A percentile compares a stretch with the other conserved stretches of the same genome.
Conservation (phyloP, 2,888 invertebrate species). For the Cerastoderma edule region DNA sequence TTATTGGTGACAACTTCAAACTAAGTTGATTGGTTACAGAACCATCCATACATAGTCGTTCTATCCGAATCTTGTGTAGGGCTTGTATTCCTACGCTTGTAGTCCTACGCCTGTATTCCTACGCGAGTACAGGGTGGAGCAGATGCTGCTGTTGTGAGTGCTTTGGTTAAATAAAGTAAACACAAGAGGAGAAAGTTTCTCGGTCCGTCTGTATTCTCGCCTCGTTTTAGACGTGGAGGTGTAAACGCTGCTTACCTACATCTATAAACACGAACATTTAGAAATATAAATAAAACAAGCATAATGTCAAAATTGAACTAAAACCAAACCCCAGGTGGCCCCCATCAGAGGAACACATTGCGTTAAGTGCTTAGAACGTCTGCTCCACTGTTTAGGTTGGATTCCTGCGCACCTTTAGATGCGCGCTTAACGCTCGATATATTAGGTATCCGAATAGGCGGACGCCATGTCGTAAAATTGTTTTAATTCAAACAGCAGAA, state of each 20-base stretch:
- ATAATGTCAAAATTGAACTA: conserved; percentile 42
- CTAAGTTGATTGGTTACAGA: too few species aligned
- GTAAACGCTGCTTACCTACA: conserved; percentile 5
- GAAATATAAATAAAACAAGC: conserved; percentile 54
- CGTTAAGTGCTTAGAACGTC: conserved; percentile 12
- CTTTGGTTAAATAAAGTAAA: conserved; percentile 25
- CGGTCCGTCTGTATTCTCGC: conserved; percentile 2
- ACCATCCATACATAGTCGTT: too few species aligned
- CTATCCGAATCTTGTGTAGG: too few species aligned
- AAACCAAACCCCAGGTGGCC: conserved; percentile 46
- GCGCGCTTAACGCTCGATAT: too few species aligned
- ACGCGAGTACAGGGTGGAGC: conserved; percentile 18
- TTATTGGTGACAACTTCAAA: too few species aligned
- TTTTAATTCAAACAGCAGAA: too few species aligned
- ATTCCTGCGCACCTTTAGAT: too few species aligned
- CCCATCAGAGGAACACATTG: conserved; percentile 26
- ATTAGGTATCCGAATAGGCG: too few species aligned
- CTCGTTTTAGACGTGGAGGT: conserved; percentile 18
- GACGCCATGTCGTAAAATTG: too few species aligned
- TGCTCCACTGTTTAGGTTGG: background rate
- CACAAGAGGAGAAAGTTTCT: conserved; percentile 10
- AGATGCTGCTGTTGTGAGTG: conserved; percentile 26
- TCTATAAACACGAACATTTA: conserved; percentile 50
- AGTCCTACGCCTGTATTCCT: too few species aligned
- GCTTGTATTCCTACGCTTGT: too few species aligned